A percentile compares a stretch with the other conserved stretches of the same genome.
phyloP scores from a whole-genome alignment of 2,113 vertebrate genomes.

The Ictalurus furcatus region DNA sequence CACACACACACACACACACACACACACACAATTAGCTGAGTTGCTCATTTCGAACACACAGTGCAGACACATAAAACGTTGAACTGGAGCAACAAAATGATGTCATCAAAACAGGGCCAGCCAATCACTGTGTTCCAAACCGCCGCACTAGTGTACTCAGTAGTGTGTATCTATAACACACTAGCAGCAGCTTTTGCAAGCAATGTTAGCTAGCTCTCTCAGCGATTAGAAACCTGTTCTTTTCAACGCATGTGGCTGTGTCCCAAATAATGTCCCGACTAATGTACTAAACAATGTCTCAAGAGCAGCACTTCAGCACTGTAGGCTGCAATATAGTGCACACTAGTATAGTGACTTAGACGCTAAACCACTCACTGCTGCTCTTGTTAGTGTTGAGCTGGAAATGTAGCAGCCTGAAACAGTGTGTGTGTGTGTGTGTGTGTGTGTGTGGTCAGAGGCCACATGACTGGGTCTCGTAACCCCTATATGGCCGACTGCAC shows the following conservation, averaged over 20 bases:
- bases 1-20: conserved; percentile 25
- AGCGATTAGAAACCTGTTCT: background rate
- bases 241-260: background rate
- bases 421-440: conserved; percentile 9
- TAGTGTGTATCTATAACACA: background rate
- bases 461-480: conserved; percentile 9
- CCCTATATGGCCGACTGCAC: conserved; percentile 8
- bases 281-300: background rate
- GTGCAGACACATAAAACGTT: background rate
- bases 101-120: background rate
- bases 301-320: background rate
- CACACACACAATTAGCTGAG: conserved; percentile 10
- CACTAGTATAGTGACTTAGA: background rate
- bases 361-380: background rate
- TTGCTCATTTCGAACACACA: background rate
- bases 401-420: background rate
- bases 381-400: background rate
- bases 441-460: conserved; percentile 24
- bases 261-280: background rate
- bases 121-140: background rate
- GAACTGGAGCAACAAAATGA: background rate
- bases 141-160: background rate
- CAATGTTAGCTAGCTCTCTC: background rate
- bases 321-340: background rate
- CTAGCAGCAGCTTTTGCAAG: background rate